Evolutionary conservation across 1,140 invertebrate species (phyloP).

Genomic region (Oryctes rhinoceros): DNA sequence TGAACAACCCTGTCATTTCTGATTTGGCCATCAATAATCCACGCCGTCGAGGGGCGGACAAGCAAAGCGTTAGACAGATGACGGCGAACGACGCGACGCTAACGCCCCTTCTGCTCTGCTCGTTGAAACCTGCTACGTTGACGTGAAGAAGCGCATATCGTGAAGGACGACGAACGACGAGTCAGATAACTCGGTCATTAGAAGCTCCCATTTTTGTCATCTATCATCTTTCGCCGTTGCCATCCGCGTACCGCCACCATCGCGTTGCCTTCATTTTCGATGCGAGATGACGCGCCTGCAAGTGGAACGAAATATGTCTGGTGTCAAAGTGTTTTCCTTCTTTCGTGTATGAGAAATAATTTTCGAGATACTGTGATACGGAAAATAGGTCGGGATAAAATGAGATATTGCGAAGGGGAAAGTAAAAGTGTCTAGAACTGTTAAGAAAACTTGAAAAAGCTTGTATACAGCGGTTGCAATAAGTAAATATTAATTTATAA

Average conservation of each 20-base stretch:
- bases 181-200: constrained; percentile 57
- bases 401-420: too few species aligned
- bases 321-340: background rate
- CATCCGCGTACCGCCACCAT: constrained; percentile 16
- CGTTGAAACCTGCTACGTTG: background rate
- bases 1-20: constrained; percentile 58
- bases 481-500: too few species aligned
- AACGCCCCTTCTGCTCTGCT: constrained; percentile 2
- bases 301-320: background rate
- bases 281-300: background rate
- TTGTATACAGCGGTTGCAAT: too few species aligned
- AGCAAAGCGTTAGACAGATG: constrained; percentile 42
- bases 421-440: too few species aligned
- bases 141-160: background rate
- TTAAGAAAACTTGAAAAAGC: too few species aligned
- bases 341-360: background rate
- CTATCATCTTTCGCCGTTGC: constrained; percentile 51
- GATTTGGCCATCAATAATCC: constrained; percentile 58
- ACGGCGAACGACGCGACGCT: constrained; percentile 7
- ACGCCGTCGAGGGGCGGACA: constrained; percentile 50
- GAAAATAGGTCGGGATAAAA: too few species aligned
- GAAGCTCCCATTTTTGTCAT: constrained; percentile 56
- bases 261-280: background rate
- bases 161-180: constrained; percentile 2
- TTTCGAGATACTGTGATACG: background rate